Evolutionary conservation across 1,140 invertebrate species (phyloP).

Genomic region (Aradophagus sp.): DNA sequence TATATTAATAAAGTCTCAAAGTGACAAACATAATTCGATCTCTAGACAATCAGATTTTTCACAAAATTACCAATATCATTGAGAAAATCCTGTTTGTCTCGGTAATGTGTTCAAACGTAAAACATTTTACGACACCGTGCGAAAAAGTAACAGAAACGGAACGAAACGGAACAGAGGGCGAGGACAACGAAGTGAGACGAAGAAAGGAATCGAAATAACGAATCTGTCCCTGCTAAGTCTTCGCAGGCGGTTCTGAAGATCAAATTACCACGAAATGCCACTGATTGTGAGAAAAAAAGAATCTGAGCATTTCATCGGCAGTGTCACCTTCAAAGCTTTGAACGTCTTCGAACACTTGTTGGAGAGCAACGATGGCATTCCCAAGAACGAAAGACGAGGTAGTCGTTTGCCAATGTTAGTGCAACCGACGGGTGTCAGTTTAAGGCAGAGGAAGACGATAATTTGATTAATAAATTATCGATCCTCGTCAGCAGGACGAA

Average conservation of each 20-base stretch:
- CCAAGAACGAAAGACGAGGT: conserved; percentile 56
- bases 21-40: too few relatives aligned
- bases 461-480: conserved; percentile 58
- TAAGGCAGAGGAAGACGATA: conserved; percentile 59
- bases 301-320: conserved; percentile 42
- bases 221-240: conserved; percentile 38
- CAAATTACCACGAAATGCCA: conserved; percentile 50
- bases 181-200: too few relatives aligned
- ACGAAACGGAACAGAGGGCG: too few relatives aligned
- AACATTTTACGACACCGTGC: too few relatives aligned
- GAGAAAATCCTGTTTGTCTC: too few relatives aligned
- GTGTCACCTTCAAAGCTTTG: conserved; percentile 56
- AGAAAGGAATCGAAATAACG: too few relatives aligned
- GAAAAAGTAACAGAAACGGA: too few relatives aligned
- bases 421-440: conserved; percentile 56
- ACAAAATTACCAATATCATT: too few relatives aligned
- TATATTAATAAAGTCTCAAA: too few relatives aligned
- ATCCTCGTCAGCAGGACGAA: conserved; percentile 60
- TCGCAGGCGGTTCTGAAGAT: conserved; percentile 48
- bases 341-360: conserved; percentile 52
- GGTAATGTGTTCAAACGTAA: too few relatives aligned
- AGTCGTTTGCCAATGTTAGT: conserved; percentile 54
- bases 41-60: too few relatives aligned
- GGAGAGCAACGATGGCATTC: conserved; percentile 51
- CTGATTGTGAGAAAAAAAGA: conserved; percentile 8